phyloP scores from a whole-genome alignment of 2,888 invertebrate species.

The Drosophila meridionalis region DNA sequence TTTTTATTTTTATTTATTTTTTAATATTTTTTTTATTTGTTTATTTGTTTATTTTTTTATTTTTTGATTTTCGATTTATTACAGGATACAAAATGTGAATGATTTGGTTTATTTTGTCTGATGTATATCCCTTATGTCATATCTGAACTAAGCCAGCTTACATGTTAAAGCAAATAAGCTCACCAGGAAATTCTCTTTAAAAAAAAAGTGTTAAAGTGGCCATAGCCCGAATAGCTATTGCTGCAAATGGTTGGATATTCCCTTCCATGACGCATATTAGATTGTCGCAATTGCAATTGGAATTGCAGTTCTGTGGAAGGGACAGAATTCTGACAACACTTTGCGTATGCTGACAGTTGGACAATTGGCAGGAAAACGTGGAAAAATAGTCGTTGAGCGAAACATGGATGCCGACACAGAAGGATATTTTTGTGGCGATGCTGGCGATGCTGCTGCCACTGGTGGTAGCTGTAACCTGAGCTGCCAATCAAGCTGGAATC shows the following conservation, averaged over 20 bases:
- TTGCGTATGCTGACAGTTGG: constrained; percentile 50
- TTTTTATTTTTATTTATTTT: no score
- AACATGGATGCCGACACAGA: constrained; percentile 28
- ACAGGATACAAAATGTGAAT: no score
- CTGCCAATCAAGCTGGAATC: constrained; percentile 70
- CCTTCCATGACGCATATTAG: neutral
- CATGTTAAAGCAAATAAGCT: no score
- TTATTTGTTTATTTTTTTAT: no score
- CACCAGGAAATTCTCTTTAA: neutral
- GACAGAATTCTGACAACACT: constrained; percentile 45
- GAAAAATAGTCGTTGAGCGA: constrained; percentile 41
- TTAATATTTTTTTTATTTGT: no score
- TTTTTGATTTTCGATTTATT: no score
- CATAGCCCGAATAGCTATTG: neutral
- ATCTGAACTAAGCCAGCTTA: neutral
- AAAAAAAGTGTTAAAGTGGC: neutral
- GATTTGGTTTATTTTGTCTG: no score
- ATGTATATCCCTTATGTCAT: no score
- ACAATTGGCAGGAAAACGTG: constrained; percentile 45
- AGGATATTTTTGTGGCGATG: constrained; percentile 35
- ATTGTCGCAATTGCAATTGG: constrained; percentile 25
- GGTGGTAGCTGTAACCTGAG: constrained; percentile 62
- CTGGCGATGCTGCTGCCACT: constrained; percentile 2
- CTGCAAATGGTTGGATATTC: neutral
- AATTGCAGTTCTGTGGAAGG: constrained; percentile 33